Evolutionary conservation across 2,797 vertebrate genomes (phyloP), one percentile per base, ranked within the genome.

Genomic region (Sparus aurata): DNA sequence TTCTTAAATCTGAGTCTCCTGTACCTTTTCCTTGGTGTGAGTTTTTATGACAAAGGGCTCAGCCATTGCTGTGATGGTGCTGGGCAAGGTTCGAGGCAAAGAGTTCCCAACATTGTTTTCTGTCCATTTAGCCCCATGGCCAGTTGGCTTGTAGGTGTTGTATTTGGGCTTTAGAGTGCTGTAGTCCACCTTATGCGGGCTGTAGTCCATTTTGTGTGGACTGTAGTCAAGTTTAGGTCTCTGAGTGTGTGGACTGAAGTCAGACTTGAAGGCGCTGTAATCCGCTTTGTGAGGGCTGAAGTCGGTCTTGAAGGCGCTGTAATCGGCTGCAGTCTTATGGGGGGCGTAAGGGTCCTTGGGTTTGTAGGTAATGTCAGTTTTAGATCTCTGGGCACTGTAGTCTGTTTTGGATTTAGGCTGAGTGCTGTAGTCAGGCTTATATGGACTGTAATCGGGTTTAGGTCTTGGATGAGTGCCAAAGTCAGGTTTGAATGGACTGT

Each of bases 11-110:
- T 99, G 98, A 89, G 98, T 99, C 94, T 99, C 98, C 96, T 99
- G 98, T 89, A 99, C 98, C 91, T 98, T 99, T 87, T 99, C 98
- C 96, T 99, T 99, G 88, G 95, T 94, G 86, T 99, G 97, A 96
- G 97, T 97, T 95, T 98, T 98, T 94, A 98, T 96, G 90, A 96
- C 92, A 85, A 96, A 98, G 91, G 97, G 97, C 92, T 99, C 97
- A 38, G 97, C 93, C 90, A 97, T 93, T 61, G 93, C 85, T 78
- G 94, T 94, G 89, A 97, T 95, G 87, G 95, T 93, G 86, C 97
- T 96, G 86, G 97, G 96, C 88, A 98, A 94, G 76, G 97, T 96
- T 95, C 97, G 95, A 94, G 97, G 97, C 91, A 98, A 93, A 69
- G 98, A 98, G 96, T 98, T 99, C 93, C 96, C 97, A 92, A 97